Percentiles rank a stretch among this genome's conserved stretches.
Conservation (phyloP, 2,113 vertebrate genomes). For the Cichladusa arquata region DNA sequence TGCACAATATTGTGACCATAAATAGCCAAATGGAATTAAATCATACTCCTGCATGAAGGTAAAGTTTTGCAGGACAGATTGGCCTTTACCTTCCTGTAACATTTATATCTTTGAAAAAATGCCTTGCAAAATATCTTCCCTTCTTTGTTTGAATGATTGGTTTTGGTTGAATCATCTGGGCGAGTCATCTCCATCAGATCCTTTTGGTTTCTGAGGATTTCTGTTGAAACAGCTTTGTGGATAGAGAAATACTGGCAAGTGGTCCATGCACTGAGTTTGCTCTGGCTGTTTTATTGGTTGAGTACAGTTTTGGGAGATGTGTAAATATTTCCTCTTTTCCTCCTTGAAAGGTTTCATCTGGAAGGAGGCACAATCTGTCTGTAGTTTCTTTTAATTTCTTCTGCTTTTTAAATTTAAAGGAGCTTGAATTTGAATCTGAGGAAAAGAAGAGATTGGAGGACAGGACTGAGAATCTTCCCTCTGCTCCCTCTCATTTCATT, state of each 20-base stretch:
- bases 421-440: constrained; percentile 60
- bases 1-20: background rate
- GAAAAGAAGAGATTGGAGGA: constrained; percentile 55
- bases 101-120: background rate
- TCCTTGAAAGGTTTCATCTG: background rate
- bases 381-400: constrained; percentile 25
- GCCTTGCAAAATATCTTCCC: background rate
- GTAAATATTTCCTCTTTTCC: constrained; percentile 37
- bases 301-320: background rate
- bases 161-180: background rate
- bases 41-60: background rate
- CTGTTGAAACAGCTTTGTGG: background rate
- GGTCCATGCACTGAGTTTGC: background rate
- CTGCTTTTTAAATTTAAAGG: constrained; percentile 70
- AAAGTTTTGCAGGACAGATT: background rate
- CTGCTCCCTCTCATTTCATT: constrained; percentile 53
- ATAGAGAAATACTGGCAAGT: background rate
- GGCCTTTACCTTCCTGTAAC: background rate
- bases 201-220: background rate
- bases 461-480: background rate
- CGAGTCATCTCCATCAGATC: background rate
- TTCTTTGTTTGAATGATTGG: background rate
- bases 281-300: background rate
- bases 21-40: background rate
- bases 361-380: background rate